Base-by-base conservation (phyloP, 1,140 invertebrate species). In the Diprion similis region DNA sequence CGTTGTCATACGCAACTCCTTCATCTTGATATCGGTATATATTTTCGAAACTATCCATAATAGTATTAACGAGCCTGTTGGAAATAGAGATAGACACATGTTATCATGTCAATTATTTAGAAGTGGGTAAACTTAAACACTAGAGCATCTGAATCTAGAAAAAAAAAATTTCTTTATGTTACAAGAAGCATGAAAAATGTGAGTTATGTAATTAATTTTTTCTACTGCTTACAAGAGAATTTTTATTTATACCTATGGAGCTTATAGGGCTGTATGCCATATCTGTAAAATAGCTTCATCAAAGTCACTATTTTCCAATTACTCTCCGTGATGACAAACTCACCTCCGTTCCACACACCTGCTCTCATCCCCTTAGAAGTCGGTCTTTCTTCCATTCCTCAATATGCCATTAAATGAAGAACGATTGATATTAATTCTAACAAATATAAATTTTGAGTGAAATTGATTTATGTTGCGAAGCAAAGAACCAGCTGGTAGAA, bases 11-110 rank as follows among this genome's bases (percentile, higher is more conserved):
- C 9, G 85, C 82, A 70, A 86, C 75, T 0, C 89, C 89, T 66
- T 89, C 76, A 17, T 90, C 85, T 77, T 92, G 92, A 6, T 90
- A 78, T 7, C 84, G 68, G 76, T 93, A 93, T 74, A 93, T 91
- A 71, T 91, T 92, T 68, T 72, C 80, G 76, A 87, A 88, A 51
- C 86, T 78, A 59, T 79, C 68, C 77, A 88, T 65, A 72, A 85
- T 78, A n/a, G 79, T 71, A 74, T 75, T 67, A 68, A 85, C 10
- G 65, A 83, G 77, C 70, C 83, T 86, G 70, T 75, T 70, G 47
- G 65, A 77, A 77, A 68, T 72, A 73, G 65, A 71, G 72, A 37
- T 37, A 37, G 6, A 37, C 24, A 37, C 24, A 37, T 37, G 24
- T 37, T 37, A 37, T 37, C 24, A 37, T 3, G 24, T 37, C 1